Evolutionary conservation across 1,140 invertebrate genomes (phyloP).

Genomic region (Drosophila sp.): DNA sequence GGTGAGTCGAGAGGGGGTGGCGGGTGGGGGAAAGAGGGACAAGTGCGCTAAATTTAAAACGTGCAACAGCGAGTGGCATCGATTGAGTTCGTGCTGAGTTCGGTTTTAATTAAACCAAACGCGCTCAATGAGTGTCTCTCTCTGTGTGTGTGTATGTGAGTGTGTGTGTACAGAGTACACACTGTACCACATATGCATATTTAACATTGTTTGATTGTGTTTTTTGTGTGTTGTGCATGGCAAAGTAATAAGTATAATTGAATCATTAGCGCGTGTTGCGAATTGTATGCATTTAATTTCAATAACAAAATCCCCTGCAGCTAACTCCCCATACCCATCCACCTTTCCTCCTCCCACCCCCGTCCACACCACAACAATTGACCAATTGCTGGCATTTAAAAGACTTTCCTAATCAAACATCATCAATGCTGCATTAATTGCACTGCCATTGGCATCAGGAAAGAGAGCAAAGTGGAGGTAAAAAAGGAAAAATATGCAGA

Average conservation of each 20-base stretch:
- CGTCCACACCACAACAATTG: background rate
- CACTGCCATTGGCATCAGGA: background rate
- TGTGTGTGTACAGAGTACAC: conserved; percentile 7
- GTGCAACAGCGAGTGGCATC: conserved; percentile 60
- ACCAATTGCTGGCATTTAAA: conserved; percentile 20
- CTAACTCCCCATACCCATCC: background rate
- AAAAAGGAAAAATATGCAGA: conserved; percentile 27
- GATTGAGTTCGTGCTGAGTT: conserved; percentile 44
- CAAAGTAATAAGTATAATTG: conserved; percentile 75
- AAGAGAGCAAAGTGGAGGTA: background rate
- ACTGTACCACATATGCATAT: conserved; percentile 43
- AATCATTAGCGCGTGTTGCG: conserved; percentile 76
- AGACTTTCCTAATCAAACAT: conserved; percentile 63
- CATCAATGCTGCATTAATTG: conserved; percentile 65
- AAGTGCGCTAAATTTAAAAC: conserved; percentile 74
- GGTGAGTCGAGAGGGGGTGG: background rate
- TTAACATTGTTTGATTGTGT: conserved; percentile 47
- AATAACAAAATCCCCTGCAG: conserved; percentile 52
- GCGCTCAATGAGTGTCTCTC: conserved; percentile 20
- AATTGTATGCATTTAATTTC: conserved; percentile 76
- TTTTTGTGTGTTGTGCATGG: conserved; percentile 31
- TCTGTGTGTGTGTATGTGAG: conserved; percentile 10
- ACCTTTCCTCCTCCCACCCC: background rate
- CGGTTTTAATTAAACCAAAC: conserved; percentile 72
- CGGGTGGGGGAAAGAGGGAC: conserved; percentile 2